These are phyloP conservation scores for Platycnemis pennipes DNA, from an alignment of 2,888 invertebrate species.

Conservation along the genomic window DNA sequence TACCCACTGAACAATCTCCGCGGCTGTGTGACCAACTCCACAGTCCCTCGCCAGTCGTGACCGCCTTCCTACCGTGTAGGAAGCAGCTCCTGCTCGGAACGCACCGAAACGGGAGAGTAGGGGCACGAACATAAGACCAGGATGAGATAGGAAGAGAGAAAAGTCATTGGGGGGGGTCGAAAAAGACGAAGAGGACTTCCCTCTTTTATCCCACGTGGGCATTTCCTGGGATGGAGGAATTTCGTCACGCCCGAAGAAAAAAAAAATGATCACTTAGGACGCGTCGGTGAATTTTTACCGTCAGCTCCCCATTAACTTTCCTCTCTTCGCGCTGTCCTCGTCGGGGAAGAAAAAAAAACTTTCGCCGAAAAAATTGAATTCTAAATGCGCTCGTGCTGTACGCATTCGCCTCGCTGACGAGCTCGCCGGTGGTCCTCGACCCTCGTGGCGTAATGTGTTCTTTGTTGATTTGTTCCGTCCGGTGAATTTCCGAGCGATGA, in stretches of 20 bases:
- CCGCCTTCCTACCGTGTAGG: background rate
- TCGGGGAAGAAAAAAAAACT: background rate
- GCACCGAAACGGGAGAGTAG: too few species aligned
- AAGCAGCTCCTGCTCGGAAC: background rate
- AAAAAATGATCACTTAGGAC: background rate
- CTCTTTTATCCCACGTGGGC: background rate
- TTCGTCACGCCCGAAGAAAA: background rate
- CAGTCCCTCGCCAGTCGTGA: background rate
- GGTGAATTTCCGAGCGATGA: background rate
- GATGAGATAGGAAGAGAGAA: background rate
- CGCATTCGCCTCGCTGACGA: background rate
- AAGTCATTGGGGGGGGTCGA: background rate
- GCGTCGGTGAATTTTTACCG: background rate
- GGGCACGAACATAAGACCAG: too few species aligned
- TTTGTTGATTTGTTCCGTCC: background rate
- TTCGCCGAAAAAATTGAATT: conserved; percentile 22
- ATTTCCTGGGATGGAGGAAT: background rate
- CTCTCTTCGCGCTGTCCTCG: background rate
- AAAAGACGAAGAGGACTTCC: background rate
- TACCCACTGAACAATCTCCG: background rate
- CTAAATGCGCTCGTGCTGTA: background rate
- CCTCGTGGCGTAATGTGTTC: background rate
- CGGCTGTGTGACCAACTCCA: background rate
- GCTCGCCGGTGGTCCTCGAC: background rate
- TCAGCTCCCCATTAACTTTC: background rate